Evolutionary conservation across 2,113 vertebrate genomes (phyloP).

Genomic region (Opisthocomus hoazin): DNA sequence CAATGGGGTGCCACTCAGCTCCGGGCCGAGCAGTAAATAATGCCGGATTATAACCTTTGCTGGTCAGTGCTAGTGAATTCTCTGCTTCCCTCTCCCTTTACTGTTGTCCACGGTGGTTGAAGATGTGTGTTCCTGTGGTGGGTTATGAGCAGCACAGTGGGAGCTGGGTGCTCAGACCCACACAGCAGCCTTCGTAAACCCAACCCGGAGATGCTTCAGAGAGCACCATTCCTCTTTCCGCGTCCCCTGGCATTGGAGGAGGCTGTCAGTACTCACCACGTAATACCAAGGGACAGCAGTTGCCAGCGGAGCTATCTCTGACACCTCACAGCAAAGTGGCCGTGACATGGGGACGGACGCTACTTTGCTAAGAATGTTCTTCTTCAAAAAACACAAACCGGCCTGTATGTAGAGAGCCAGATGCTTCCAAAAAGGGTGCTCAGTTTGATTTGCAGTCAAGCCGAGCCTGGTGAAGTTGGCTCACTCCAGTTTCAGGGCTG

Average conservation of each 20-base stretch:
- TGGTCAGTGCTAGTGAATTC: neutral
- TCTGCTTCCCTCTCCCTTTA: neutral
- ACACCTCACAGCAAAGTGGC: neutral
- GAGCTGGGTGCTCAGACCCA: neutral
- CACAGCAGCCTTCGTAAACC: neutral
- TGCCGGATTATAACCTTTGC: conserved; percentile 40
- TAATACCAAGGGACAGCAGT: neutral
- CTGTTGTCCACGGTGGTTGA: neutral
- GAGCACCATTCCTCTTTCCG: neutral
- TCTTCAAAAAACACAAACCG: neutral
- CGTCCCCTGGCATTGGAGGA: neutral
- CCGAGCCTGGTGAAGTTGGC: neutral
- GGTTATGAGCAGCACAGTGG: accelerated
- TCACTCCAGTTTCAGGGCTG: neutral
- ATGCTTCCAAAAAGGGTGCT: neutral
- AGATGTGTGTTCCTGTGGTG: neutral
- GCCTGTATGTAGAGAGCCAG: neutral
- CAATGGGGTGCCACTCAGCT: conserved; percentile 50
- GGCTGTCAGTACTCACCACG: neutral
- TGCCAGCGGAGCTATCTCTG: neutral
- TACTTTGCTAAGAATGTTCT: neutral
- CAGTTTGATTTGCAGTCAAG: neutral
- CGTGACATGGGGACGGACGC: neutral
- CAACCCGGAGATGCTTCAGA: neutral
- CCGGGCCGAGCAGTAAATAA: conserved; percentile 37